Conservation (phyloP, 1,140 invertebrate genomes). For the Chlorops oryzae region DNA sequence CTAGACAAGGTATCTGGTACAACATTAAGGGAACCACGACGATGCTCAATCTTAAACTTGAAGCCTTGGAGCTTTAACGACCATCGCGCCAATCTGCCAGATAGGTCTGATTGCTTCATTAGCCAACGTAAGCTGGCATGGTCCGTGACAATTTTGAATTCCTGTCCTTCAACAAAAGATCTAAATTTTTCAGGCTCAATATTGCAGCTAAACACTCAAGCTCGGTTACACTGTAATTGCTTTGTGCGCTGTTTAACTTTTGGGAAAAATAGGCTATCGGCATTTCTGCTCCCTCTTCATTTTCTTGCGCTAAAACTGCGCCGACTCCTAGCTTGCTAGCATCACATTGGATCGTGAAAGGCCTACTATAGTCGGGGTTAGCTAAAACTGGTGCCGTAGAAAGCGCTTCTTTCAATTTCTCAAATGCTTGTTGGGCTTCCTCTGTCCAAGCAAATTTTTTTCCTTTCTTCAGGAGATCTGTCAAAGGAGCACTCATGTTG, state of each 20-base stretch:
- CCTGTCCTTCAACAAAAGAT: conserved; percentile 41
- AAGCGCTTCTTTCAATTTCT: conserved; percentile 14
- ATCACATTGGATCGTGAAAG: conserved; percentile 18
- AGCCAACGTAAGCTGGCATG: conserved; percentile 27
- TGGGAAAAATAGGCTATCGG: conserved; percentile 16
- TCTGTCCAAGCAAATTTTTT: conserved; percentile 4
- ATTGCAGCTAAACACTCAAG: conserved; percentile 48
- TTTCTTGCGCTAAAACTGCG: conserved; percentile 29
- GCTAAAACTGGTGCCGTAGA: conserved; percentile 17
- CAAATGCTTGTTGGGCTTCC: conserved; percentile 15
- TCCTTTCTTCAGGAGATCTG: conserved; percentile 8
- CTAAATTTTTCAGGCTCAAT: conserved; percentile 44
- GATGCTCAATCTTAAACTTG: conserved; percentile 39
- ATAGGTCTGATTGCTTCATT: conserved; percentile 24
- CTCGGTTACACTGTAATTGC: conserved; percentile 36
- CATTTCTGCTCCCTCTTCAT: conserved; percentile 22
- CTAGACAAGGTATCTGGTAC: conserved; percentile 44
- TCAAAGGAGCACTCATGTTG: conserved; percentile 25
- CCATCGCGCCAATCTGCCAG: conserved; percentile 35
- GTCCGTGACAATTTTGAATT: conserved; percentile 44
- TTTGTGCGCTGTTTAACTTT: conserved; percentile 14
- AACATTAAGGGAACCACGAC: conserved; percentile 35
- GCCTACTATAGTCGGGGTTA: conserved; percentile 22
- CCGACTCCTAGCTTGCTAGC: conserved; percentile 14
- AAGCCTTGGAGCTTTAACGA: conserved; percentile 22